phyloP scores from a whole-genome alignment of 1,140 invertebrate species.

The Drosophila rufa region DNA sequence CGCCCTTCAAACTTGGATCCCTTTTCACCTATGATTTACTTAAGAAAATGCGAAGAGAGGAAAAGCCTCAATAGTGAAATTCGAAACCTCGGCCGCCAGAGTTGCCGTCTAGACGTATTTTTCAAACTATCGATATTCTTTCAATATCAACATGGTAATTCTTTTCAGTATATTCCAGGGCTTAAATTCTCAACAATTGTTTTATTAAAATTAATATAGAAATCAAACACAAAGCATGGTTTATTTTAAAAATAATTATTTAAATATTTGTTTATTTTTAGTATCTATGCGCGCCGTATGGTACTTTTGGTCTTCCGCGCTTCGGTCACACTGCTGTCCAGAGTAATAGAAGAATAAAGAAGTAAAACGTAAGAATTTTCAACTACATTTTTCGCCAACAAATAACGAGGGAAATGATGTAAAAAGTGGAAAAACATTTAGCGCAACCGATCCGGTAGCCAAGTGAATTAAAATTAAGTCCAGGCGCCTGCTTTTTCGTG shows the following conservation, averaged over 20 bases:
- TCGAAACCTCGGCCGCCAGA: background rate
- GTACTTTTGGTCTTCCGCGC: background rate
- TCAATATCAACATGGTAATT: background rate
- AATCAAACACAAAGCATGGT: background rate
- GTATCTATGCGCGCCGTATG: background rate
- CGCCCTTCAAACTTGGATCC: background rate
- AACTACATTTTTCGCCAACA: slow-evolving; percentile 46
- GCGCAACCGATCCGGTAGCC: background rate
- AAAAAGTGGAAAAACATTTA: slow-evolving; percentile 31
- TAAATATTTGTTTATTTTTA: background rate
- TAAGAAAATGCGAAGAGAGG: background rate
- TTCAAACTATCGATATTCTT: too few relatives aligned
- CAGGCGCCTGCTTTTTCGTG: slow-evolving; percentile 30
- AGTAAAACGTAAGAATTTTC: slow-evolving; percentile 77
- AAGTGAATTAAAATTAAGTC: slow-evolving; percentile 13
- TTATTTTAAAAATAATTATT: background rate
- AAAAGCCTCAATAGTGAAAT: too few relatives aligned
- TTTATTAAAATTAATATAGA: background rate
- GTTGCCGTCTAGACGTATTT: too few relatives aligned
- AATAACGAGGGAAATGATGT: slow-evolving; percentile 44
- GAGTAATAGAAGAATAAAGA: slow-evolving; percentile 63
- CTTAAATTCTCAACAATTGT: too few relatives aligned
- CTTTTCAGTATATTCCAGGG: background rate
- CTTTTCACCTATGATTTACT: background rate
- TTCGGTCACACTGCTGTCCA: slow-evolving; percentile 8